Conservation (phyloP, 2,797 vertebrate species). For the Poecile montanus region DNA sequence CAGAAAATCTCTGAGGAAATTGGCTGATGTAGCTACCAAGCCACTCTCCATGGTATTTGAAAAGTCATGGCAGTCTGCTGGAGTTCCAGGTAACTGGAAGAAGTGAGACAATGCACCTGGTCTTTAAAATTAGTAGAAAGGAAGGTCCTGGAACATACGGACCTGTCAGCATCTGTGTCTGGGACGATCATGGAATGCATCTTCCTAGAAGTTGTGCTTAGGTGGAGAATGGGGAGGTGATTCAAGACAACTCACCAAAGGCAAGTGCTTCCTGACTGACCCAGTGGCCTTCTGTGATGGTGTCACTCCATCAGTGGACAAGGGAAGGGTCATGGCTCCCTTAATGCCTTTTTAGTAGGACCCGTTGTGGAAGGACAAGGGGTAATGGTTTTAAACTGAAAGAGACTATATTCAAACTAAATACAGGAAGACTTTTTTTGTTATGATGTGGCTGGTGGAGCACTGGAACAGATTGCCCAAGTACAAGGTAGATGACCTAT, state of each 20-base stretch:
- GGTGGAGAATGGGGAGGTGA: background rate
- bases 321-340: background rate
- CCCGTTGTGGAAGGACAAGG: accelerated
- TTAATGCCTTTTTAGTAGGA: background rate
- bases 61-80: background rate
- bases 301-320: background rate
- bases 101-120: accelerated
- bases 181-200: no score
- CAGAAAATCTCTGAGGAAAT: background rate
- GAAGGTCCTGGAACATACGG: background rate
- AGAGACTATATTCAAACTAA: background rate
- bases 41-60: background rate
- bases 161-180: background rate
- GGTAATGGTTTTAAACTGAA: background rate
- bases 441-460: background rate
- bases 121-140: background rate
- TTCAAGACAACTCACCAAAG: background rate
- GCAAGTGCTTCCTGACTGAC: background rate
- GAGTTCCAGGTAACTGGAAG: background rate
- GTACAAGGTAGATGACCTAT: accelerated
- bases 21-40: background rate
- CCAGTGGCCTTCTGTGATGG: background rate
- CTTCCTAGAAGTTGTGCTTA: background rate
- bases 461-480: background rate
- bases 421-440: background rate